These are phyloP conservation scores for Balearica regulorum DNA, from an alignment of 2,797 vertebrate genomes.

Conservation along the genomic window DNA sequence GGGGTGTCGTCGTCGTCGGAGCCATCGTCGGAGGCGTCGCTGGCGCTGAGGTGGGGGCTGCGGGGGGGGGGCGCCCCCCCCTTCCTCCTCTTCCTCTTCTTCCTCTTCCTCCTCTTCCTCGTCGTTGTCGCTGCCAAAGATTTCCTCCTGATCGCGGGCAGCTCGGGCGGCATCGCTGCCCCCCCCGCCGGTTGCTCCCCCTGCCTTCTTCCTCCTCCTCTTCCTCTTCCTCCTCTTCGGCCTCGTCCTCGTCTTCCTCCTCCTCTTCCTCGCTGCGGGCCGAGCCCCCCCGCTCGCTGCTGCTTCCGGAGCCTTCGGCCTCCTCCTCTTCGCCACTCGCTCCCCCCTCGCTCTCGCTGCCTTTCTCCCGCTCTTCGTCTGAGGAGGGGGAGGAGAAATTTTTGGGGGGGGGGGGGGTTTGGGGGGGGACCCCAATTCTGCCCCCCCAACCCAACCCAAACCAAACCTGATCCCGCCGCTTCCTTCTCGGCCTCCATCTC, in stretches of 20 bases:
- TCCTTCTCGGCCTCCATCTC: slow-evolving; percentile 85
- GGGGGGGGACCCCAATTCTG: too few relatives aligned
- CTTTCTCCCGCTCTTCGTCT: slow-evolving; percentile 87
- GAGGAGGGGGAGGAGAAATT: not conserved
- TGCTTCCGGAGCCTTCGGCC: slow-evolving; percentile 61
- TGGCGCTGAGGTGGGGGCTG: slow-evolving; percentile 84
- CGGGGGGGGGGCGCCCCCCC: slow-evolving; percentile 60
- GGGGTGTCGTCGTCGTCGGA: slow-evolving; percentile 70
- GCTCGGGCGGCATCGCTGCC: slow-evolving; percentile 76
- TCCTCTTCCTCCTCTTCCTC: slow-evolving; percentile 77
- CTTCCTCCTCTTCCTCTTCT: slow-evolving; percentile 38
- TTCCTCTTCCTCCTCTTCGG: too few relatives aligned
- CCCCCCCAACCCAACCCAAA: too few relatives aligned
- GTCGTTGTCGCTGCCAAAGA: slow-evolving; percentile 84
- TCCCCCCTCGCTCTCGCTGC: slow-evolving; percentile 84
- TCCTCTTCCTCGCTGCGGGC: slow-evolving; percentile 79
- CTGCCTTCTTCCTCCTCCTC: slow-evolving; percentile 51
- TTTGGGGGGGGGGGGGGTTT: not conserved
- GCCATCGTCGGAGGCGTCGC: slow-evolving; percentile 75
- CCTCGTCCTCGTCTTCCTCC: slow-evolving; percentile 69
- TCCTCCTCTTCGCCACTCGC: slow-evolving; percentile 42
- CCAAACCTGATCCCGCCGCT: slow-evolving; percentile 69
- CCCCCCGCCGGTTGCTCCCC: slow-evolving; percentile 38
- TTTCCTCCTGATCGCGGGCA: slow-evolving; percentile 89
- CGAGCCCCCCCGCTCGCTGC: slow-evolving; percentile 65